These are phyloP conservation scores for Bombus consobrinus DNA, from an alignment of 1,140 invertebrate species.

Conservation along the genomic window DNA sequence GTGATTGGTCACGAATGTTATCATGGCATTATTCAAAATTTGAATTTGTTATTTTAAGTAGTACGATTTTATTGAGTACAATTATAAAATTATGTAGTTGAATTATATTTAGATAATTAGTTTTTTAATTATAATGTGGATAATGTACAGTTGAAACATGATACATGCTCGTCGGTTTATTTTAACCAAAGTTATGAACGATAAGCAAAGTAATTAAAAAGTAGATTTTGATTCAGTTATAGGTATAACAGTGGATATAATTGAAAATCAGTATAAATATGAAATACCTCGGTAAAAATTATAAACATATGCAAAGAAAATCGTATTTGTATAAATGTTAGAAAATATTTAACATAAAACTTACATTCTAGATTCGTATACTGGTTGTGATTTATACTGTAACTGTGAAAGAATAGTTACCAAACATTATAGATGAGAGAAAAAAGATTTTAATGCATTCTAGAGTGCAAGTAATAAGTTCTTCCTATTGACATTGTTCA, in stretches of 20 bases:
- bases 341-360: slow-evolving; percentile 54
- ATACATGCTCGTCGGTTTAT: slow-evolving; percentile 47
- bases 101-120: slow-evolving; percentile 14
- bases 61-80: slow-evolving; percentile 1
- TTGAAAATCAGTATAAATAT: slow-evolving; percentile 50
- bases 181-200: slow-evolving; percentile 63
- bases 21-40: slow-evolving; percentile 3
- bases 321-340: slow-evolving; percentile 62
- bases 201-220: slow-evolving; percentile 45
- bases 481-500: slow-evolving; percentile 17
- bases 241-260: slow-evolving; percentile 42
- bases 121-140: slow-evolving; percentile 25
- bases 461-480: slow-evolving; percentile 9
- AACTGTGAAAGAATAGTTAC: slow-evolving; percentile 66
- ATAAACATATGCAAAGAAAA: slow-evolving; percentile 27
- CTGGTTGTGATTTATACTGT: slow-evolving; percentile 66
- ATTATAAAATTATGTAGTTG: background rate
- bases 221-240: slow-evolving; percentile 45
- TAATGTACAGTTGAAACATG: slow-evolving; percentile 34
- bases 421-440: slow-evolving; percentile 52
- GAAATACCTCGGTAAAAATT: slow-evolving; percentile 64
- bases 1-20: background rate
- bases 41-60: background rate
- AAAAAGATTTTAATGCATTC: background rate
- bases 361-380: slow-evolving; percentile 63